These are phyloP conservation scores for Prinia subflava DNA, from an alignment of 2,113 vertebrate species.

Conservation along the genomic window DNA sequence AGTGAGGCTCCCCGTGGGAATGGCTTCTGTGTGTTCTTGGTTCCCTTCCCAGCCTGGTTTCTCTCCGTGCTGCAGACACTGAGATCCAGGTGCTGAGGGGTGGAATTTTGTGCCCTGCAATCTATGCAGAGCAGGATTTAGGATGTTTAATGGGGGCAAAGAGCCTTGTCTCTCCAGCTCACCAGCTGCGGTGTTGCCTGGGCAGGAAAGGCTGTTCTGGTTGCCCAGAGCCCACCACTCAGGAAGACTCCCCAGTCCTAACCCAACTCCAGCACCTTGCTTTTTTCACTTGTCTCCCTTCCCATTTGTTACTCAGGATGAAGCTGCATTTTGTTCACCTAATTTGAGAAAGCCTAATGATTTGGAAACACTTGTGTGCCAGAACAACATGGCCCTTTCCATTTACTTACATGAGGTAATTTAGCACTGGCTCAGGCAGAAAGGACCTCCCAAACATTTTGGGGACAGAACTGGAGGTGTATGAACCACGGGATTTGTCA, in stretches of 20 bases:
- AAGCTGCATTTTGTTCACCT: not conserved
- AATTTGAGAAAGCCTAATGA: not conserved
- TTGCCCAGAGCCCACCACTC: not conserved
- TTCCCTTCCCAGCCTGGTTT: not conserved
- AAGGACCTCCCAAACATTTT: not conserved
- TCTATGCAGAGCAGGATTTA: not conserved
- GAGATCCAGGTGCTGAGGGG: not conserved
- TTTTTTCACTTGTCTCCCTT: not conserved
- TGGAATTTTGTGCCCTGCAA: not conserved
- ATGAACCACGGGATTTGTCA: not conserved
- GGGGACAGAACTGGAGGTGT: not conserved
- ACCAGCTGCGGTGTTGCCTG: not conserved
- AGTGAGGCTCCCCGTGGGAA: not conserved
- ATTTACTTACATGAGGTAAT: not conserved
- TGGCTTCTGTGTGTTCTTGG: not conserved
- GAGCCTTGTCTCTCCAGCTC: not conserved
- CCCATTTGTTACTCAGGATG: not conserved
- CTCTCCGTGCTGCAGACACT: not conserved
- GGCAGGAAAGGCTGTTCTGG: not conserved
- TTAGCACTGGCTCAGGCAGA: not conserved
- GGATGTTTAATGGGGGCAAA: not conserved
- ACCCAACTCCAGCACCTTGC: not conserved
- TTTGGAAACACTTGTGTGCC: not conserved
- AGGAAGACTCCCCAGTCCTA: not conserved
- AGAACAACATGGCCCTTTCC: accelerated